These are phyloP conservation scores for Mormyrus lacerda DNA, from an alignment of 2,113 vertebrate genomes.

Conservation along the genomic window DNA sequence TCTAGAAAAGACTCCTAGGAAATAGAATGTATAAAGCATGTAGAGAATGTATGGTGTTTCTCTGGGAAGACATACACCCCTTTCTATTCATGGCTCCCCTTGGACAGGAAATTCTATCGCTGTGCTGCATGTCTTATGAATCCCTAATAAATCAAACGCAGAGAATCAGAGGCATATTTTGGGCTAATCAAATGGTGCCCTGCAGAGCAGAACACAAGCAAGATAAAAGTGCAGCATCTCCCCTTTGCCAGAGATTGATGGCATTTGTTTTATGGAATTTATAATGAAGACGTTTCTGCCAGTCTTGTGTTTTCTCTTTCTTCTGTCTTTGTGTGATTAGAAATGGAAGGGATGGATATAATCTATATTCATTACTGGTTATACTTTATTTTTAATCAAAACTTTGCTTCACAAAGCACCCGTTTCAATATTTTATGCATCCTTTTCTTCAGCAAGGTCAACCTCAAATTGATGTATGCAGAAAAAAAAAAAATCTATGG, in stretches of 20 bases:
- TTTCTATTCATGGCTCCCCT: not conserved
- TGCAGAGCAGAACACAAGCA: slow-evolving; percentile 13
- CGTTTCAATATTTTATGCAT: not conserved
- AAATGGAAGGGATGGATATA: not conserved
- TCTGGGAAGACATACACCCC: not conserved
- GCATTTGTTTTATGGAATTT: slow-evolving; percentile 14
- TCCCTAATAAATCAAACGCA: slow-evolving; percentile 15
- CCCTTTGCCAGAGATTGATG: not conserved
- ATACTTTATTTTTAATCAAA: not conserved
- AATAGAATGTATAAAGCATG: not conserved
- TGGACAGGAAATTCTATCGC: not conserved
- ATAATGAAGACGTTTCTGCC: not conserved
- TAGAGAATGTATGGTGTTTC: not conserved
- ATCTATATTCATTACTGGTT: not conserved
- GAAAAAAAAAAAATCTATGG: not conserved
- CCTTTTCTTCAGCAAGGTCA: not conserved
- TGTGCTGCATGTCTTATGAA: slow-evolving; percentile 3
- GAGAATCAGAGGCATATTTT: slow-evolving; percentile 16
- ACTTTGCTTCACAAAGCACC: not conserved
- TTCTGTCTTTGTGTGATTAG: not conserved
- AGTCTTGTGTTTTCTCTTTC: not conserved
- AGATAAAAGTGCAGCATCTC: slow-evolving; percentile 19
- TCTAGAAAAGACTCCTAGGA: not conserved
- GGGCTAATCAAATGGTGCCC: slow-evolving; percentile 17
- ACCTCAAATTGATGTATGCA: not conserved